These are phyloP conservation scores for Physocephala rufipes DNA, from an alignment of 2,888 invertebrate species.

Conservation along the genomic window DNA sequence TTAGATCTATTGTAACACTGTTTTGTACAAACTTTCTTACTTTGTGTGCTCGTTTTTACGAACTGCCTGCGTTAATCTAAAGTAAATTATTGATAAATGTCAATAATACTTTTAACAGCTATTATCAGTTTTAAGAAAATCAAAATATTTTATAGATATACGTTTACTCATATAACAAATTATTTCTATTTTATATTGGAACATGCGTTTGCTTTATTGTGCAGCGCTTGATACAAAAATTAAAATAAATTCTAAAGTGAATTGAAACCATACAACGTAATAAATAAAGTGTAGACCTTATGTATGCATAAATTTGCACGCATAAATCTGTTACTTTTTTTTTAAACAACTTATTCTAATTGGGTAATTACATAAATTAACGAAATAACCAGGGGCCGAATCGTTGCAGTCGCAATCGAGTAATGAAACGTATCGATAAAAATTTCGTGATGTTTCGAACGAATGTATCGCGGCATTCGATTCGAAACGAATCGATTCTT, in stretches of 20 bases:
- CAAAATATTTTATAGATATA: constrained; percentile 41
- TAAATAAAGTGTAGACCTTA: constrained; percentile 25
- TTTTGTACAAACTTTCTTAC: constrained; percentile 45
- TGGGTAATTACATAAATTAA: constrained; percentile 20
- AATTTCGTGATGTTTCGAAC: too few species aligned
- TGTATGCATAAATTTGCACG: constrained; percentile 22
- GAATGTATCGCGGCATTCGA: too few species aligned
- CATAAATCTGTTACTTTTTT: constrained; percentile 35
- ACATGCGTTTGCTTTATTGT: constrained; percentile 24
- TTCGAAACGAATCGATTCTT: too few species aligned
- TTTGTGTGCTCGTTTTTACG: constrained; percentile 45
- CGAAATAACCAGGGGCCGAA: constrained; percentile 26
- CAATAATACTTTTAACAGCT: constrained; percentile 16
- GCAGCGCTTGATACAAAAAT: neutral
- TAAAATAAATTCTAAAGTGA: constrained; percentile 20
- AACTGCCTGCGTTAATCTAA: constrained; percentile 65
- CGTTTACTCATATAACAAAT: constrained; percentile 17
- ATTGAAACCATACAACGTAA: constrained; percentile 15
- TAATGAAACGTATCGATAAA: too few species aligned
- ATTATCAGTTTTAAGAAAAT: constrained; percentile 51
- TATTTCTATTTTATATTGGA: constrained; percentile 28
- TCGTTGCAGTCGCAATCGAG: too few species aligned
- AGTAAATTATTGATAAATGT: constrained; percentile 48
- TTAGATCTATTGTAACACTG: constrained; percentile 53
- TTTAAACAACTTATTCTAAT: constrained; percentile 27